Conservation (phyloP, 2,888 invertebrate species). For the Rhamphomyia laevipes region DNA sequence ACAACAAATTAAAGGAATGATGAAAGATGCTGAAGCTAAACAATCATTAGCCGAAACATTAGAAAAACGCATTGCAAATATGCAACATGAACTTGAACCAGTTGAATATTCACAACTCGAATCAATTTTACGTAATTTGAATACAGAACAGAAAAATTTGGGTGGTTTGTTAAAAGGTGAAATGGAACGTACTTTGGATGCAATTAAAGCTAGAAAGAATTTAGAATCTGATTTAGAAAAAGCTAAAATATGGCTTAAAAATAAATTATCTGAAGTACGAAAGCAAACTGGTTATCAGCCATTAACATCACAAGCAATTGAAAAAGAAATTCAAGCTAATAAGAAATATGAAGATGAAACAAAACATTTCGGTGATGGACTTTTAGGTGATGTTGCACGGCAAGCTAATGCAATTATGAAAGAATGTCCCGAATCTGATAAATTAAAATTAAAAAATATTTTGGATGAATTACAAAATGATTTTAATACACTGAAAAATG, state of each 20-base stretch:
- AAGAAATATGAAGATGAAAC: conserved; percentile 66
- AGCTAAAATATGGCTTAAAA: conserved; percentile 68
- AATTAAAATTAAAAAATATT: conserved; percentile 50
- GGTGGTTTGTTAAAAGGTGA: conserved; percentile 58
- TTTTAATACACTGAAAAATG: conserved; percentile 59
- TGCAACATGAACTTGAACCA: conserved; percentile 75
- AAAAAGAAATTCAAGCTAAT: conserved; percentile 65
- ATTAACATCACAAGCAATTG: conserved; percentile 68
- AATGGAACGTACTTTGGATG: conserved; percentile 56
- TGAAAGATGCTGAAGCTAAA: conserved; percentile 78
- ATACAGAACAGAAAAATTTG: conserved; percentile 63
- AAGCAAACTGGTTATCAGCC: conserved; percentile 64
- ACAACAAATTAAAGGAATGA: conserved; percentile 55
- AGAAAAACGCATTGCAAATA: conserved; percentile 69
- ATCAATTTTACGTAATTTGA: conserved; percentile 55
- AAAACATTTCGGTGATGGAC: conserved; percentile 62
- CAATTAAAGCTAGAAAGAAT: conserved; percentile 59
- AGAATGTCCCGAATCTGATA: conserved; percentile 66
- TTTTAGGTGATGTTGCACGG: conserved; percentile 61
- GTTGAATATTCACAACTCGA: conserved; percentile 72
- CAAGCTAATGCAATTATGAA: conserved; percentile 65
- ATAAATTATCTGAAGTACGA: conserved; percentile 61
- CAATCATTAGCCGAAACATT: conserved; percentile 70
- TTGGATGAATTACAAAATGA: conserved; percentile 58
- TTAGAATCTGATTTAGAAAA: conserved; percentile 69